These are phyloP conservation scores for Myripristis murdjan DNA, from an alignment of 2,797 vertebrate genomes.

Conservation along the genomic window DNA sequence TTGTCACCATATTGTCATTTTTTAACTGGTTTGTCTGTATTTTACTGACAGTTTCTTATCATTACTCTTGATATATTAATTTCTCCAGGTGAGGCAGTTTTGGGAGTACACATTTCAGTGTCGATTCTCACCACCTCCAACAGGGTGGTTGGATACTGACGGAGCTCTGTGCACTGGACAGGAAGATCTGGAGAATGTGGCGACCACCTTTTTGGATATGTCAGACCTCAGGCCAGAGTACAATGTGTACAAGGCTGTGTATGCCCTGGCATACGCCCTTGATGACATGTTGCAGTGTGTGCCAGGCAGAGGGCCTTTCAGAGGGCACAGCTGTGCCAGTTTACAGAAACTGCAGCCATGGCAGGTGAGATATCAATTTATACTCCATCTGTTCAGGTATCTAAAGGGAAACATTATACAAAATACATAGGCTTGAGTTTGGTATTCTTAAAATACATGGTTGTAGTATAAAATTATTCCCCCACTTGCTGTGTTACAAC, in stretches of 20 bases:
- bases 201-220: slow-evolving; percentile 69
- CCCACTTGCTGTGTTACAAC: no score
- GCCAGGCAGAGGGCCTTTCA: slow-evolving; percentile 72
- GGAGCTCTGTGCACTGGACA: slow-evolving; percentile 65
- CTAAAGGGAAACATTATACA: no score
- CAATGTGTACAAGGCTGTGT: slow-evolving; percentile 81
- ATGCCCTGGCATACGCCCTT: slow-evolving; percentile 79
- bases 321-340: no score
- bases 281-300: slow-evolving; percentile 72
- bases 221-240: slow-evolving; percentile 70
- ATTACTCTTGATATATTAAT: no score
- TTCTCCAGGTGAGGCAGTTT: slow-evolving; percentile 35
- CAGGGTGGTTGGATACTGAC: slow-evolving; percentile 35
- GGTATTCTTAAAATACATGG: no score
- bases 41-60: no score
- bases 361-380: slow-evolving; percentile 68
- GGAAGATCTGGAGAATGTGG: slow-evolving; percentile 49
- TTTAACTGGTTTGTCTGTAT: no score
- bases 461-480: no score
- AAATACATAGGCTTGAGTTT: no score
- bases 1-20: not conserved
- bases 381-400: not conserved
- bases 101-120: slow-evolving; percentile 63
- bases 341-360: slow-evolving; percentile 70
- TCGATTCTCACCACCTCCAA: slow-evolving; percentile 38